phyloP scores from a whole-genome alignment of 2,888 invertebrate genomes.

The Meloe dianella region DNA sequence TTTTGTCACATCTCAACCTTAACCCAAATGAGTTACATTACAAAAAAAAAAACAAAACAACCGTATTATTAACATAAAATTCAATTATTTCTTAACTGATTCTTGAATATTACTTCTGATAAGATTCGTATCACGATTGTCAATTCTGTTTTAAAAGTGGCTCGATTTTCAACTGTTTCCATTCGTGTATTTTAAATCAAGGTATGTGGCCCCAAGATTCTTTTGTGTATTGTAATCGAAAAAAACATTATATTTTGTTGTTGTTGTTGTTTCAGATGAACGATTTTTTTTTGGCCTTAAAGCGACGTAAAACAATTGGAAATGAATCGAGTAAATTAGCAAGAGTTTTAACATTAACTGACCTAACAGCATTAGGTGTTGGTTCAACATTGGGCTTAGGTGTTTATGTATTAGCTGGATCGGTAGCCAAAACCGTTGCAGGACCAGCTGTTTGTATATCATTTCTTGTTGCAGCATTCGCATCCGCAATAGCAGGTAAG shows the following conservation, averaged over 20 bases:
- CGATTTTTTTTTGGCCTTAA: conserved; percentile 51
- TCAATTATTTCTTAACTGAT: background rate
- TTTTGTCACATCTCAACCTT: background rate
- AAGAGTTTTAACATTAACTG: conserved; percentile 79
- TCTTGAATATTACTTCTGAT: background rate
- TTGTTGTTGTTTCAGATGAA: conserved; percentile 40
- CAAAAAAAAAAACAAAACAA: background rate
- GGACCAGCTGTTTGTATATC: conserved; percentile 93
- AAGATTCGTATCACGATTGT: background rate
- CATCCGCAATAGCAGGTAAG: conserved; percentile 91
- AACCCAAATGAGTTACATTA: background rate
- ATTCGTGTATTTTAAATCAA: background rate
- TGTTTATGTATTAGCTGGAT: conserved; percentile 91
- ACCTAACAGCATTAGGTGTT: conserved; percentile 86
- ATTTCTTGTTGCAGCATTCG: conserved; percentile 89
- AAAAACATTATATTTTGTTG: too few species aligned
- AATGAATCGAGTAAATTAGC: conserved; percentile 59
- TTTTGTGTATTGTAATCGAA: background rate
- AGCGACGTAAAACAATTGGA: conserved; percentile 59
- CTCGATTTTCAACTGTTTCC: background rate
- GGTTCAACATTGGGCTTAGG: conserved; percentile 92
- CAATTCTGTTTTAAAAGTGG: background rate
- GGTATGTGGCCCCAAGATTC: background rate
- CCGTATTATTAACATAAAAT: background rate
- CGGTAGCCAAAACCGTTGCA: conserved; percentile 83